These are phyloP conservation scores for Montipora foliosa DNA, from an alignment of 64 coral and sea anemone species.

Conservation along the genomic window DNA sequence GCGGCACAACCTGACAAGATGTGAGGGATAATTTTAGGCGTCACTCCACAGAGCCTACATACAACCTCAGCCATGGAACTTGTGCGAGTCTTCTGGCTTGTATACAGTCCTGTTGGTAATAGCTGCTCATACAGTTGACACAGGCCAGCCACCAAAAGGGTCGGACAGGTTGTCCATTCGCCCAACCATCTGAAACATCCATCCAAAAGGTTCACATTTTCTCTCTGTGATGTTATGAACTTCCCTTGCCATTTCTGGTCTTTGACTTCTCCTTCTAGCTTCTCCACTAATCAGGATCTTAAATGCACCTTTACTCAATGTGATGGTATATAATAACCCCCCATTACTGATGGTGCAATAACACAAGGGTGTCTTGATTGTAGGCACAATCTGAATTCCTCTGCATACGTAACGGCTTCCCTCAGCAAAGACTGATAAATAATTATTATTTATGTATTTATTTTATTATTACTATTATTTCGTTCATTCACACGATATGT, in stretches of 20 bases:
- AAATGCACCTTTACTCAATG: not conserved
- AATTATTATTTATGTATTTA: not conserved
- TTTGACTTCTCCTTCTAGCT: not conserved
- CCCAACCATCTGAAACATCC: not conserved
- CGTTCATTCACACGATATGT: too few relatives aligned
- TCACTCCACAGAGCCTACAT: not conserved
- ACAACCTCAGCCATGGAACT: too few relatives aligned
- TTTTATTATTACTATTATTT: not conserved
- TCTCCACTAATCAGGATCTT: not conserved
- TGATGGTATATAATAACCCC: not conserved
- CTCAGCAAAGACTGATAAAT: not conserved
- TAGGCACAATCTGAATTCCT: not conserved
- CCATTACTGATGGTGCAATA: not conserved
- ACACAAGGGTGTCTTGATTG: not conserved
- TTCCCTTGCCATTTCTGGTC: constrained; percentile 15
- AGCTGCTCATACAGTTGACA: too few relatives aligned
- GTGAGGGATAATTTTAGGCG: constrained; percentile 27
- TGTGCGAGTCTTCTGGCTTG: too few relatives aligned
- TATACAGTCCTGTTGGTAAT: too few relatives aligned
- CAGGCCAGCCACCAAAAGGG: not conserved
- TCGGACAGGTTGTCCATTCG: not conserved
- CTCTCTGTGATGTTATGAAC: not conserved
- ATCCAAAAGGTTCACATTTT: not conserved
- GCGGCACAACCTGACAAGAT: constrained; percentile 57
- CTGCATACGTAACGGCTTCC: not conserved